Conservation (phyloP, 2,113 vertebrate genomes). For the Tenebrosternarchus preto region DNA sequence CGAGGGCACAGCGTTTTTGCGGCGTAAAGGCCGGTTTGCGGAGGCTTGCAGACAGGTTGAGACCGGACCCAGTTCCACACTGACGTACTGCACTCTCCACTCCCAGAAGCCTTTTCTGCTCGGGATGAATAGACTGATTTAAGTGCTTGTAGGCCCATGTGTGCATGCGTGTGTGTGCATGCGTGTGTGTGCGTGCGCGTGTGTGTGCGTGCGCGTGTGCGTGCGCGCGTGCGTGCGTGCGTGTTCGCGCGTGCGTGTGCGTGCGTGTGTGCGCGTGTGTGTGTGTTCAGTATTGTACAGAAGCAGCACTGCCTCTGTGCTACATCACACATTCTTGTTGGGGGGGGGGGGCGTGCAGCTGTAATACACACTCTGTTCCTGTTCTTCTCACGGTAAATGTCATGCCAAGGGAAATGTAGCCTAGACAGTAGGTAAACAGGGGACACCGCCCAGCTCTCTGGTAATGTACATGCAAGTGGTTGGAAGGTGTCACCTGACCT, state of each 20-base stretch:
- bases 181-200: not conserved
- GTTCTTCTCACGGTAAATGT: slow-evolving; percentile 9
- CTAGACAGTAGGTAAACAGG: slow-evolving; percentile 23
- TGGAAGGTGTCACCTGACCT: slow-evolving; percentile 38
- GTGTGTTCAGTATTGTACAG: slow-evolving; percentile 7
- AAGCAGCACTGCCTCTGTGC: not conserved
- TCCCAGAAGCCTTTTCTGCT: not conserved
- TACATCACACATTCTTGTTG: slow-evolving; percentile 12
- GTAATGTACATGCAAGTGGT: not conserved
- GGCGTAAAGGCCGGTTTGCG: not conserved
- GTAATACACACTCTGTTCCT: slow-evolving; percentile 13
- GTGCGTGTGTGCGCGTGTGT: not conserved
- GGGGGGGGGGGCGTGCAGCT: not conserved
- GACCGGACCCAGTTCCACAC: not conserved
- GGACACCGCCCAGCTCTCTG: not conserved
- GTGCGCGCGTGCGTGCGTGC: not conserved
- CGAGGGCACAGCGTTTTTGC: not conserved
- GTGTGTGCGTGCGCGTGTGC: not conserved
- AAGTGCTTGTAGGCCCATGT: not conserved
- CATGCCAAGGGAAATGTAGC: slow-evolving; percentile 24
- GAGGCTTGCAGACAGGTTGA: slow-evolving; percentile 9
- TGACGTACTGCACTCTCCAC: not conserved
- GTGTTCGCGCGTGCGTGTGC: not conserved
- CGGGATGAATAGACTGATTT: not conserved
- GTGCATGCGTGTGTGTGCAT: not conserved